Evolutionary conservation across 2,113 vertebrate genomes (phyloP).

Genomic region (Syngnathoides biaculeatus): DNA sequence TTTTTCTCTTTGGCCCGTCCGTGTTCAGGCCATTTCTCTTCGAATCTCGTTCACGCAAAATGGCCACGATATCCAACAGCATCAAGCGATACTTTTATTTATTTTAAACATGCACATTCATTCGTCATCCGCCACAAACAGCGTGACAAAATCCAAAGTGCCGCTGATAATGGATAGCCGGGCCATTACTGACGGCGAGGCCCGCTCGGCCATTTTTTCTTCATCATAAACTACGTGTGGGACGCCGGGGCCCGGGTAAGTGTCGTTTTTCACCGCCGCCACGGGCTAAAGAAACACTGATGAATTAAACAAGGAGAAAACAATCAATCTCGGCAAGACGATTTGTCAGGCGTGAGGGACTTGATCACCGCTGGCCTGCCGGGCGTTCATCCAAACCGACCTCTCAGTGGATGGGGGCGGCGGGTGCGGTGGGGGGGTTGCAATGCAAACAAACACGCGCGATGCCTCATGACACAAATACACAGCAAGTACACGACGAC

Average conservation of each 20-base stretch:
- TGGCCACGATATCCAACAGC: conserved; percentile 14
- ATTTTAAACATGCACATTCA: conserved; percentile 39
- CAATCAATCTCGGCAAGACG: conserved; percentile 64
- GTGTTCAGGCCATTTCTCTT: not conserved
- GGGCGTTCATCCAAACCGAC: conserved; percentile 19
- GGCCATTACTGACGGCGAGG: conserved; percentile 29
- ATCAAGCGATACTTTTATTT: conserved; percentile 21
- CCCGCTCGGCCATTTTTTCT: conserved; percentile 22
- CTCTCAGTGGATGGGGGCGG: not conserved
- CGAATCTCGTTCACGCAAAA: not conserved
- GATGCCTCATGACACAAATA: not conserved
- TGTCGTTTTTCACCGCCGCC: conserved; percentile 52
- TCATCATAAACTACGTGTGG: conserved; percentile 30
- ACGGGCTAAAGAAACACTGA: conserved; percentile 56
- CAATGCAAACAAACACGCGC: conserved; percentile 1
- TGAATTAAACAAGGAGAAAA: conserved; percentile 68
- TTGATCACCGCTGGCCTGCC: conserved; percentile 28
- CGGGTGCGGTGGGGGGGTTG: not conserved
- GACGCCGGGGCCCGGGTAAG: conserved; percentile 25
- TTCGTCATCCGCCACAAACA: conserved; percentile 30
- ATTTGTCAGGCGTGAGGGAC: conserved; percentile 65
- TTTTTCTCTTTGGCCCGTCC: no score
- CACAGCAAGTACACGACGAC: no score
- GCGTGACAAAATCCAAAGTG: conserved; percentile 30
- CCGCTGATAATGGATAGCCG: conserved; percentile 32